phyloP scores from a whole-genome alignment of 2,113 vertebrate genomes.

The Macroglossus sobrinus region DNA sequence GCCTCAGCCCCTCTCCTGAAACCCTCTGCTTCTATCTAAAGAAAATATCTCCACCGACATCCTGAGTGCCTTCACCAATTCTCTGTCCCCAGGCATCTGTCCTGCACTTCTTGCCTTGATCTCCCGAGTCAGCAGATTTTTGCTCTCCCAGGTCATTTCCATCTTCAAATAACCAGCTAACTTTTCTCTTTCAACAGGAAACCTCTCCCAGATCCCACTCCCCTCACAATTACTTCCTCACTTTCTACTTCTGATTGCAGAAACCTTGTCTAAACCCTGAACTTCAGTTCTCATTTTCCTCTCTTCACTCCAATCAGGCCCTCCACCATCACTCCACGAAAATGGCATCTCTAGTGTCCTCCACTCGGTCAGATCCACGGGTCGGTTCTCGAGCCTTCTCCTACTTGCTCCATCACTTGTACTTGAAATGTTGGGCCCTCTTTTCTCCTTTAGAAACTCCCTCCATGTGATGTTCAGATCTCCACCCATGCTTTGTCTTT shows the following conservation, averaged over 20 bases:
- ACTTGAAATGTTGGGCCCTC: fast-evolving
- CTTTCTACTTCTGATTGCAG: neutral
- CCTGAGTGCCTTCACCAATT: too few species aligned
- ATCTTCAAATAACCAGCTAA: neutral
- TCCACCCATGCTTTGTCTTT: too few species aligned
- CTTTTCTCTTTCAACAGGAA: neutral
- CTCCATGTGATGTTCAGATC: too few species aligned
- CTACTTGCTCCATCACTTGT: fast-evolving
- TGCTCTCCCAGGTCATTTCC: too few species aligned
- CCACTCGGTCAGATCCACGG: too few species aligned
- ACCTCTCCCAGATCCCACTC: neutral
- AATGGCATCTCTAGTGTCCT: neutral
- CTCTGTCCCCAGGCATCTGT: too few species aligned
- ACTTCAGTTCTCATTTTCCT: neutral
- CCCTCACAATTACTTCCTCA: neutral
- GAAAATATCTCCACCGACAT: neutral
- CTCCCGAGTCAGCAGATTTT: neutral
- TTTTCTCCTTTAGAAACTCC: neutral
- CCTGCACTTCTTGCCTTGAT: too few species aligned
- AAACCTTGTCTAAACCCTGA: neutral
- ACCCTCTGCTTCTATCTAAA: neutral
- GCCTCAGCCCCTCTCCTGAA: neutral
- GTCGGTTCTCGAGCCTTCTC: fast-evolving
- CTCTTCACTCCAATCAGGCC: neutral
- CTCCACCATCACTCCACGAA: neutral